Percentiles rank a stretch among this genome's conserved stretches.
These are phyloP conservation scores for Nasonia vitripennis DNA, from an alignment of 1,140 invertebrate species.

Conservation along the genomic window DNA sequence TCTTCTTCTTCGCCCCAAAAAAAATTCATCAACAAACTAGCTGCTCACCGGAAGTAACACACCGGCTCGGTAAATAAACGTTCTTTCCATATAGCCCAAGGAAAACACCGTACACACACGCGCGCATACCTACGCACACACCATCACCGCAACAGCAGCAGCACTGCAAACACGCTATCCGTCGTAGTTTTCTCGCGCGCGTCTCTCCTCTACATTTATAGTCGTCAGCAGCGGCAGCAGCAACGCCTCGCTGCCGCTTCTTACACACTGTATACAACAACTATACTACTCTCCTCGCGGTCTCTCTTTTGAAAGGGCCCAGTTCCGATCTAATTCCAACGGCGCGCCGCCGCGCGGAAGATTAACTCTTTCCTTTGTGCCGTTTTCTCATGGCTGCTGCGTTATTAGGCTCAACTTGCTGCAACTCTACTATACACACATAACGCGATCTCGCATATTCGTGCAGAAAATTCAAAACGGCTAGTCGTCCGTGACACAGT, in stretches of 20 bases:
- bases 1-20: too few relatives aligned
- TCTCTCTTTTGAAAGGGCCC: slow-evolving; percentile 21
- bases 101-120: too few relatives aligned
- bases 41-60: too few relatives aligned
- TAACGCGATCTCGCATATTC: background rate
- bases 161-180: too few relatives aligned
- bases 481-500: slow-evolving; percentile 5
- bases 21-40: too few relatives aligned
- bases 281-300: background rate
- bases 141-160: too few relatives aligned
- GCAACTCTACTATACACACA: too few relatives aligned
- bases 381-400: slow-evolving; percentile 8
- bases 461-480: background rate
- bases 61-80: too few relatives aligned
- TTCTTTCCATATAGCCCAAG: too few relatives aligned
- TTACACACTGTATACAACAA: background rate
- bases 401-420: background rate
- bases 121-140: too few relatives aligned
- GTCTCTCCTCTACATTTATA: background rate
- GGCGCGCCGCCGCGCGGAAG: background rate
- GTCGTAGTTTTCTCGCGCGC: too few relatives aligned
- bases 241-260: background rate
- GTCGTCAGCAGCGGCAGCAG: background rate
- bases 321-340: slow-evolving; percentile 47
- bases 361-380: slow-evolving; percentile 38